phyloP scores from a whole-genome alignment of 2,797 vertebrate species.

The Argentina silus region DNA sequence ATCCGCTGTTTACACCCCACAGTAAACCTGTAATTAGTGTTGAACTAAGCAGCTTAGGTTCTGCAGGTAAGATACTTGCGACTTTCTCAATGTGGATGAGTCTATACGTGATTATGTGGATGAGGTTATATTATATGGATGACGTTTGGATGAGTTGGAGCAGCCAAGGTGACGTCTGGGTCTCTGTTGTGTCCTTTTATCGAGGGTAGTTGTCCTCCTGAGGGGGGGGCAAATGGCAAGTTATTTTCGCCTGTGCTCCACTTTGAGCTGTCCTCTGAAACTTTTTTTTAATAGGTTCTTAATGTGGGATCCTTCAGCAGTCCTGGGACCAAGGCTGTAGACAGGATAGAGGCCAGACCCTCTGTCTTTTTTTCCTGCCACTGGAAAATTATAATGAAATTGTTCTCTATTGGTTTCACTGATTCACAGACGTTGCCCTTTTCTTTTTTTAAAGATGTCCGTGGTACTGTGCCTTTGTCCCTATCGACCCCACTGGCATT shows the following conservation, averaged over 20 bases:
- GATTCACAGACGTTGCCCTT: conserved; percentile 2
- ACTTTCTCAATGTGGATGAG: neutral
- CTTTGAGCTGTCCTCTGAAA: conserved; percentile 30
- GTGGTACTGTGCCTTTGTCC: neutral
- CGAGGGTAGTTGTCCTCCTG: conserved; percentile 23
- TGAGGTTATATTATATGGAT: neutral
- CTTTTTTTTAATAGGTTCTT: conserved; percentile 20
- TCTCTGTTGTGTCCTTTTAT: neutral
- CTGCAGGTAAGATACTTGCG: neutral
- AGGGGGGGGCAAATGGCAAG: conserved; percentile 16
- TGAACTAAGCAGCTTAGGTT: conserved; percentile 8
- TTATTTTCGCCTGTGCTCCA: conserved; percentile 52
- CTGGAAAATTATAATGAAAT: neutral
- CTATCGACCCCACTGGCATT: conserved; percentile 16
- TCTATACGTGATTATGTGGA: neutral
- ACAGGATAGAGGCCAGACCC: neutral
- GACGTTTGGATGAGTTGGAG: neutral
- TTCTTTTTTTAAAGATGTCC: neutral
- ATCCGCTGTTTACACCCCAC: neutral
- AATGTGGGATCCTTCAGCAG: conserved; percentile 13
- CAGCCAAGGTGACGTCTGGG: neutral
- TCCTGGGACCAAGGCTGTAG: neutral
- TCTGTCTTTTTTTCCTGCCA: neutral
- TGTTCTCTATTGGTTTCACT: neutral
- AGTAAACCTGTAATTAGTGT: conserved; percentile 12